Base-by-base conservation (phyloP, 2,797 vertebrate species). In the Dryobates pubescens region DNA sequence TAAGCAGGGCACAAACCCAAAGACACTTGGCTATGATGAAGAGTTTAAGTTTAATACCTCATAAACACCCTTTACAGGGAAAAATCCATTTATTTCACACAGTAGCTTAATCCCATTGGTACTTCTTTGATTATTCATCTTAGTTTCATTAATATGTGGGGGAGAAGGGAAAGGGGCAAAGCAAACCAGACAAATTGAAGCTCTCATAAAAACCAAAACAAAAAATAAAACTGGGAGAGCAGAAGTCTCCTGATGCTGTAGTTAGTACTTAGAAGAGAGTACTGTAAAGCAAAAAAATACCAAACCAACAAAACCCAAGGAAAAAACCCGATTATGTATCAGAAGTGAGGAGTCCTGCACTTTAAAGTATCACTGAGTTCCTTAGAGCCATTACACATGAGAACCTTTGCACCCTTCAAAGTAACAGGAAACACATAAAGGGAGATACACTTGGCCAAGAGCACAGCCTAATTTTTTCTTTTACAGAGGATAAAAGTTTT, bases 371-470 rank as follows among this genome's bases (percentile, higher is more conserved):
- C 59, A 82, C 53, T 83, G 47, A 63, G 45, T 26, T 94, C 67
- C 61, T 67, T 14, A 17, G 13, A 61, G 90, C 13, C 41, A 83
- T 43, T 87, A 75, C 49, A 89, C 27, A 76, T 4, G 11, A 94
- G 85, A 95, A 90, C 26, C 67, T 92, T 70, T 86, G 84, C 78
- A 89, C 70, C 79, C 84, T 93, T 96, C 89, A 93, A 83, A 95
- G 86, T 51, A 93, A 94, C 92, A 93, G 93, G 95, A 96, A 95
- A 93, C 78, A 81, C 30, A 96, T 88, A 90, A 86, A 94, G 89
- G 82, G 82, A 92, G 86, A 92, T 78, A 88, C 92, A 88, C 65
- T 90, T 88, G 84, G 90, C 92, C 53, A 86, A 79, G 91, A 87
- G 78, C 70, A 69, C 86, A 73, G 93, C 77, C 67, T 88, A 61